Conservation (phyloP, 2,113 vertebrate species). For the Pseudorectes ferrugineus region DNA sequence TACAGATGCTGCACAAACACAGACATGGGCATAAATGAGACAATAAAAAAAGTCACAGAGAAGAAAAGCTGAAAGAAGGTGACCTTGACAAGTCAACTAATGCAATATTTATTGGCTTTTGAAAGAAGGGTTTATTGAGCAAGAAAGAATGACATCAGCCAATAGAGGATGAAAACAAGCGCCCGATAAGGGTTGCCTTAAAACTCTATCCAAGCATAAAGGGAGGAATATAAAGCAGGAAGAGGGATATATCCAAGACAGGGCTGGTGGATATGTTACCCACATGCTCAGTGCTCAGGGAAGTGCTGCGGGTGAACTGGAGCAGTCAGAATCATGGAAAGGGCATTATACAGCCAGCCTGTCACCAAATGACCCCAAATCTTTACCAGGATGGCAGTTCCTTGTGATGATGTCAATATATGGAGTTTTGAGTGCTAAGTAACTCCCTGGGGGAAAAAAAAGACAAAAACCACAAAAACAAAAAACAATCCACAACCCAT, state of each 20-base stretch:
- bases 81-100: not conserved
- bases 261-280: too few species aligned
- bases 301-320: not conserved
- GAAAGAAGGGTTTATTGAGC: not conserved
- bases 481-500: not conserved
- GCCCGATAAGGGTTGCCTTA: not conserved
- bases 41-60: not conserved
- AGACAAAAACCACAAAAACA: not conserved
- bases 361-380: not conserved
- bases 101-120: not conserved
- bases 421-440: not conserved
- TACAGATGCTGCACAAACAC: not conserved
- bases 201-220: not conserved
- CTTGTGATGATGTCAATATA: not conserved
- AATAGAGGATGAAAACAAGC: not conserved
- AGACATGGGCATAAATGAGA: not conserved
- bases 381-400: fast-evolving
- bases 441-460: not conserved
- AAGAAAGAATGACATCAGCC: not conserved
- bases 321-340: not conserved
- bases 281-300: not conserved
- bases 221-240: not conserved
- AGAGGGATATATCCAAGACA: not conserved
- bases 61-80: not conserved
- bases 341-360: not conserved